phyloP scores from a whole-genome alignment of 2,113 vertebrate species.

The Recurvirostra avosetta region DNA sequence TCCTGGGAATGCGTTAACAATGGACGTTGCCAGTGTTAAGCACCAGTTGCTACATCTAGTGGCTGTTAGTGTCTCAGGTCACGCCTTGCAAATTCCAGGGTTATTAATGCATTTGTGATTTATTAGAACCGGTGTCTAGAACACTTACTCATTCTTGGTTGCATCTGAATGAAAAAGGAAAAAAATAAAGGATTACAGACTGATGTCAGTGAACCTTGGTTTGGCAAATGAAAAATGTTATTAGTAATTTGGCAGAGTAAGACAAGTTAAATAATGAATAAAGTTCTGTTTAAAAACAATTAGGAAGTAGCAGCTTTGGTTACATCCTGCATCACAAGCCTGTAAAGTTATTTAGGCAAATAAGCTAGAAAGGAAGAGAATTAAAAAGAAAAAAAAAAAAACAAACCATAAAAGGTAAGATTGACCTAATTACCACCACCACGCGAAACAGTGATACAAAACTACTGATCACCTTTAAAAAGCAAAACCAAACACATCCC shows the following conservation, averaged over 20 bases:
- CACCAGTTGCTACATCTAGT: conserved; percentile 66
- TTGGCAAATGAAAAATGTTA: conserved; percentile 65
- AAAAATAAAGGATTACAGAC: conserved; percentile 66
- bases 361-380: not conserved
- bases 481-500: not conserved
- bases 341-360: conserved; percentile 6
- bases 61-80: conserved; percentile 67
- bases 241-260: conserved; percentile 61
- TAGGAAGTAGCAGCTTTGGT: not conserved
- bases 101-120: conserved; percentile 68
- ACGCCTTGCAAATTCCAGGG: conserved; percentile 62
- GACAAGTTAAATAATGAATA: conserved; percentile 43
- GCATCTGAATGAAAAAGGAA: conserved; percentile 71
- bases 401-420: not conserved
- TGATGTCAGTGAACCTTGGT: conserved; percentile 62
- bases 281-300: conserved; percentile 13
- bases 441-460: not conserved
- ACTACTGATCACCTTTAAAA: not conserved
- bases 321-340: not conserved
- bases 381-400: not conserved
- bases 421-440: not conserved
- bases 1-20: conserved; percentile 71
- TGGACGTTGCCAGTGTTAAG: conserved; percentile 64
- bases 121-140: conserved; percentile 71
- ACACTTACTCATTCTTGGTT: conserved; percentile 77